Base-by-base conservation (phyloP, 2,888 invertebrate genomes). In the Cerceris rybyensis region DNA sequence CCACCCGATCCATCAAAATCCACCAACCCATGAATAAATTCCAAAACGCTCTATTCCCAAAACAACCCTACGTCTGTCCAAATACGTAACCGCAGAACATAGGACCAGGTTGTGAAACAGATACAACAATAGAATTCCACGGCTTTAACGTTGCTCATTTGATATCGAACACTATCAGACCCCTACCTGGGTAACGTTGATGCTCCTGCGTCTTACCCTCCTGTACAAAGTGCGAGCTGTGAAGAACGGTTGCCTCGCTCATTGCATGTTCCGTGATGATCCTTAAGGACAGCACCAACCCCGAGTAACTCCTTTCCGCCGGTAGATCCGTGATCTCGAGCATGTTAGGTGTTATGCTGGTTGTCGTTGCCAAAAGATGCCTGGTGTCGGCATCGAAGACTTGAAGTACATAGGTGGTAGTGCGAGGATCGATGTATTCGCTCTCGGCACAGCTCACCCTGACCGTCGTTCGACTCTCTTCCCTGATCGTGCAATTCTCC, bases 181-280 rank as follows among this genome's bases (percentile, higher is more conserved):
- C 84, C 90, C 86, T 91, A 92, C 91, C 91, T 92, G 91, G 90
- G 86, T 88, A 89, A 83, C 88, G 86, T 75, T 90, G 91, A 71
- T 90, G 91, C 84, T 91, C 91, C 85, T 87, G 87, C 78, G 87
- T 90, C 80, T 91, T 90, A 86, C 91, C 91, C 84, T 91, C 90
- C 84, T 89, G 90, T 66, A 88, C 82, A 76, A 87, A 88, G 71
- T 90, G 89, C 69, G 88, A 88, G 80, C 90, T 93, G 88, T 93
- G 93, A 63, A 94, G 91, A 52, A 93, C 92, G 75, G 93, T 93
- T n/a, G 94, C 94, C 81, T 94, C 93, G 89, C 94, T 94, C 79
- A 93, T 93, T 49, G 93, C 93, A 84, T 92, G 93, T 49, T 92
- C 90, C 76, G 93, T 93, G 91, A 94, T 93, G 63, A 93, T 93